Evolutionary conservation across 2,888 invertebrate species (phyloP).

Genomic region (Listrodromus nycthemerus): DNA sequence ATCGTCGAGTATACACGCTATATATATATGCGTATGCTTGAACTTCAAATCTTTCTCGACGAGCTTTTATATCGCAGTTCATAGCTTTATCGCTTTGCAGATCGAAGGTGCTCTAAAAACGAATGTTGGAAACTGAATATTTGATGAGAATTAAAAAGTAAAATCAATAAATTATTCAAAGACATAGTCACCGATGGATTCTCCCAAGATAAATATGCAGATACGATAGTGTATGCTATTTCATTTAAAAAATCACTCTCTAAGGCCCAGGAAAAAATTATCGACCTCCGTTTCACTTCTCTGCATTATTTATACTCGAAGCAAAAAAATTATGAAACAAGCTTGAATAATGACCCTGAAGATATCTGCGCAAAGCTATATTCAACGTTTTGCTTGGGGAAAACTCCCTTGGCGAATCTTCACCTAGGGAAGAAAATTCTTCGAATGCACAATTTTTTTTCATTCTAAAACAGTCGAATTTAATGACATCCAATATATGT

Average conservation of each 20-base stretch:
- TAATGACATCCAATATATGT: no score
- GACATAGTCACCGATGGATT: not conserved
- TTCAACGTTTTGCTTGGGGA: no score
- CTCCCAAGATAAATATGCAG: not conserved
- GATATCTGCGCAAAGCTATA: no score
- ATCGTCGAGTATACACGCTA: conserved; percentile 21
- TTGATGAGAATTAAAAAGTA: not conserved
- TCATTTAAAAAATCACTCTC: not conserved
- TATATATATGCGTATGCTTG: conserved; percentile 32
- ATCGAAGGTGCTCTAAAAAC: not conserved
- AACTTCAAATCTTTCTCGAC: conserved; percentile 36
- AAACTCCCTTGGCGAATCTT: no score
- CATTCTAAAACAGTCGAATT: no score
- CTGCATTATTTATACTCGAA: not conserved
- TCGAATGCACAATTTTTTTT: no score
- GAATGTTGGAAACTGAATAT: not conserved
- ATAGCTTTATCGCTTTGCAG: not conserved
- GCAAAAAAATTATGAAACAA: not conserved
- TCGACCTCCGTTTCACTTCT: not conserved
- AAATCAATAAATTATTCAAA: conserved; percentile 1
- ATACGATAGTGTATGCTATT: not conserved
- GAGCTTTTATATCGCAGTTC: conserved; percentile 3
- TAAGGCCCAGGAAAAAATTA: not conserved
- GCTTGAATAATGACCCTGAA: not conserved
- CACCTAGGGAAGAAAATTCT: no score